Evolutionary conservation across 2,113 vertebrate genomes (phyloP).

Genomic region (Morone saxatilis): DNA sequence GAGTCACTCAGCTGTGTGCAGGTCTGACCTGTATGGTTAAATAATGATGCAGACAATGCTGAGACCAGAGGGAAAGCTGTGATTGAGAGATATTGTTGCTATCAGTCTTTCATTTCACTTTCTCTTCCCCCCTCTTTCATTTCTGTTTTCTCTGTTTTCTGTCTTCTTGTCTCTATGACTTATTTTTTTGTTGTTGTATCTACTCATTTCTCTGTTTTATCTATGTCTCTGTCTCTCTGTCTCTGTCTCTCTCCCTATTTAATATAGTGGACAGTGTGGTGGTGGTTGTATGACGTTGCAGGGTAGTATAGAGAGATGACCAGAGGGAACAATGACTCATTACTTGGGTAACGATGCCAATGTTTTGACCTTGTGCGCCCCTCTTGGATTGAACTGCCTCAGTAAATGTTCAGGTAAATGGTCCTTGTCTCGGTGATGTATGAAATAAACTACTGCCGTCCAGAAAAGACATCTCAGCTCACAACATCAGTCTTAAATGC

Average conservation of each 20-base stretch:
- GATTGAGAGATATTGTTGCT: conserved; percentile 49
- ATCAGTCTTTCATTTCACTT: conserved; percentile 24
- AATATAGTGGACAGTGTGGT: conserved; percentile 21
- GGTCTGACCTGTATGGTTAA: conserved; percentile 57
- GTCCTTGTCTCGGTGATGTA: conserved; percentile 74
- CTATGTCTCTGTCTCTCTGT: not conserved
- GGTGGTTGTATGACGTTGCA: conserved; percentile 8
- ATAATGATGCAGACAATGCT: conserved; percentile 55
- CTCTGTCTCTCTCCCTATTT: not conserved
- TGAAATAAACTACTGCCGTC: conserved; percentile 72
- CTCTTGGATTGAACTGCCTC: conserved; percentile 70
- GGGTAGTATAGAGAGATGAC: conserved; percentile 64
- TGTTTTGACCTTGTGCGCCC: conserved; percentile 73
- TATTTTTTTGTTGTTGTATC: not conserved
- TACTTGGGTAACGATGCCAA: conserved; percentile 72
- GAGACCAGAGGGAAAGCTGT: conserved; percentile 29
- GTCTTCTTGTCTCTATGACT: not conserved
- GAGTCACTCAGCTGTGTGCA: conserved; percentile 25
- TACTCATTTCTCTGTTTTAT: not conserved
- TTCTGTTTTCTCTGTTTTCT: not conserved
- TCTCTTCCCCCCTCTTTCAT: conserved; percentile 5
- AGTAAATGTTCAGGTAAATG: conserved; percentile 82
- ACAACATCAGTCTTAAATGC: conserved; percentile 68
- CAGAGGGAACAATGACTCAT: conserved; percentile 76
- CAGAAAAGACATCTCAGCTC: conserved; percentile 69